Conservation (phyloP, 2,888 invertebrate species). For the Epiblema foenella region DNA sequence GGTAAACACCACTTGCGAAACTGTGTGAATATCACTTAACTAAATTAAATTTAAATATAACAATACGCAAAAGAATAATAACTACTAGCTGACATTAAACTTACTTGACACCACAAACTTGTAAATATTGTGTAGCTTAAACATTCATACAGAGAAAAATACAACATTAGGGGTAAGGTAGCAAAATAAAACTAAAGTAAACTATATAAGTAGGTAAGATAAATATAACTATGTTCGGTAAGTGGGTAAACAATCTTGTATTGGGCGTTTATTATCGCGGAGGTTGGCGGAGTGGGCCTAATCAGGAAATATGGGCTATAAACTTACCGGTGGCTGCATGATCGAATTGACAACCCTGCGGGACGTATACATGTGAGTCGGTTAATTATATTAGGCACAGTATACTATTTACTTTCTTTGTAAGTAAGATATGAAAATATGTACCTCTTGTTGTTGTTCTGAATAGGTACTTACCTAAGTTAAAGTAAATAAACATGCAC, state of each 20-base stretch:
- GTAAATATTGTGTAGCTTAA: no score
- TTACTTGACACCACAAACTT: no score
- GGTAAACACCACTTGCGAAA: no score
- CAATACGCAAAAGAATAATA: no score
- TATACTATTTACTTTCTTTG: not conserved
- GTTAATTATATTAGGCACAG: not conserved
- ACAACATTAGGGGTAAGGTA: no score
- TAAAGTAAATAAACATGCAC: not conserved
- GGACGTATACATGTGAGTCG: conserved; percentile 6
- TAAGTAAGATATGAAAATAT: not conserved
- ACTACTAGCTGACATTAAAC: no score
- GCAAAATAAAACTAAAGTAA: no score
- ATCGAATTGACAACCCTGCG: conserved; percentile 72
- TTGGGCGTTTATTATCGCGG: conserved; percentile 50
- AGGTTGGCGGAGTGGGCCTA: conserved; percentile 66
- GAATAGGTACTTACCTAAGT: not conserved
- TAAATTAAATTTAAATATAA: no score
- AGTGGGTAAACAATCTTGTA: conserved; percentile 41
- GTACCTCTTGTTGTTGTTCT: not conserved
- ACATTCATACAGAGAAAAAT: no score
- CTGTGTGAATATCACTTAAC: no score
- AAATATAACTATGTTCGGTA: not conserved
- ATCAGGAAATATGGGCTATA: conserved; percentile 83
- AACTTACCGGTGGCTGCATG: conserved; percentile 72
- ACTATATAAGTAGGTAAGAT: not conserved